Evolutionary conservation across 2,113 vertebrate genomes (phyloP).

Genomic region (Leucopsar rothschildi): DNA sequence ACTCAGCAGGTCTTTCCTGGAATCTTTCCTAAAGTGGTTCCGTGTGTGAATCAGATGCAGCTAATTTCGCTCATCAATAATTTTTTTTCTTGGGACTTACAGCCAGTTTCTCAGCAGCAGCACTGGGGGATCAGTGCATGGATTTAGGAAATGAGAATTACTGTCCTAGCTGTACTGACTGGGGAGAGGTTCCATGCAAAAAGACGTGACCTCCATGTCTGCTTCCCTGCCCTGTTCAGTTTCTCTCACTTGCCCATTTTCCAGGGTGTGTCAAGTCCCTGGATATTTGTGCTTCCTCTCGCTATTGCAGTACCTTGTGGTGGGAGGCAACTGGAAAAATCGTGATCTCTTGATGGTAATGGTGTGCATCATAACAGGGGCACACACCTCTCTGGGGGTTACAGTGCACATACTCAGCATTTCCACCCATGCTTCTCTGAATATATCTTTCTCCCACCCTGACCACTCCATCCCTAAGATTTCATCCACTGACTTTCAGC

Average conservation of each 20-base stretch:
- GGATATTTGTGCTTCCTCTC: neutral
- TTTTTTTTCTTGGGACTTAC: neutral
- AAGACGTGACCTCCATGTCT: fast-evolving
- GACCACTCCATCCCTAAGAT: neutral
- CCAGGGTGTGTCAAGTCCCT: neutral
- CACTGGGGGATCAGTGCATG: fast-evolving
- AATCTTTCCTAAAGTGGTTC: fast-evolving
- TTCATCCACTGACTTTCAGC: neutral
- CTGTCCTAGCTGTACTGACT: neutral
- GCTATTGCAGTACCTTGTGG: neutral
- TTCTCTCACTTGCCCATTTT: neutral
- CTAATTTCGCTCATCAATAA: neutral
- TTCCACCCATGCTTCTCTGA: neutral
- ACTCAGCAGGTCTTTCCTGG: neutral
- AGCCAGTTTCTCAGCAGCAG: neutral
- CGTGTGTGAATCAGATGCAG: neutral
- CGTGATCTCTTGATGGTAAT: neutral
- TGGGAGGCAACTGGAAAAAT: neutral
- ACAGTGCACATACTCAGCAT: neutral
- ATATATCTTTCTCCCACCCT: neutral
- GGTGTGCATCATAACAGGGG: neutral
- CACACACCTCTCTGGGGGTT: neutral
- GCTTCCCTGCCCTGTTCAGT: fast-evolving
- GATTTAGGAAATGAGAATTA: neutral
- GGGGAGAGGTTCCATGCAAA: fast-evolving